Conservation (phyloP, 2,888 invertebrate species). For the Eremobia ochroleuca region DNA sequence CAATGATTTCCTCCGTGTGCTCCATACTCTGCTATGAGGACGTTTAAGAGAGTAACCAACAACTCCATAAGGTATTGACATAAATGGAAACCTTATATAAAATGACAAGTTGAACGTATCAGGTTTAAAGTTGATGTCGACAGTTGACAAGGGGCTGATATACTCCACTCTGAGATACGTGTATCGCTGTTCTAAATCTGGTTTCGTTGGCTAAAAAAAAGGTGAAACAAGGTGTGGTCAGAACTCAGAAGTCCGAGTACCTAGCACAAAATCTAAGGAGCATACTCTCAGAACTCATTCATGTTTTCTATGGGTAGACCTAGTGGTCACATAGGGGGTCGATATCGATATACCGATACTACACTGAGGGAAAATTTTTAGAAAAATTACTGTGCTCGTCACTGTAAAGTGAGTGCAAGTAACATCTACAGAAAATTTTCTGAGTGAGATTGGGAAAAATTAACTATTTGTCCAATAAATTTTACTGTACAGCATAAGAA, state of each 20-base stretch:
- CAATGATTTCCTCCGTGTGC: constrained; percentile 16
- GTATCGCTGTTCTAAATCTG: constrained; percentile 53
- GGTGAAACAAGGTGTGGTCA: neutral
- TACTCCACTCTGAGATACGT: constrained; percentile 71
- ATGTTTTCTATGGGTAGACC: too few species aligned
- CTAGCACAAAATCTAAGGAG: neutral
- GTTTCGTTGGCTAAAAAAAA: constrained; percentile 53
- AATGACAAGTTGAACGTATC: constrained; percentile 62
- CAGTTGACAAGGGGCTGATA: constrained; percentile 65
- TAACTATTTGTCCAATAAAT: too few species aligned
- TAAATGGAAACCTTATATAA: constrained; percentile 71
- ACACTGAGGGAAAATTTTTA: too few species aligned
- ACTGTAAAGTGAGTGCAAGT: too few species aligned
- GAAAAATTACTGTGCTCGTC: too few species aligned
- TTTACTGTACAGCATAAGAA: too few species aligned
- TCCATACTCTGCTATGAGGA: constrained; percentile 21
- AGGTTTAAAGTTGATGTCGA: constrained; percentile 66
- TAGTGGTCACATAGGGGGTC: too few species aligned
- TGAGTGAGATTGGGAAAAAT: too few species aligned
- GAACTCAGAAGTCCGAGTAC: neutral
- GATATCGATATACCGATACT: too few species aligned
- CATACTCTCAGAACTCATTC: too few species aligned
- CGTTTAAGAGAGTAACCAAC: constrained; percentile 69
- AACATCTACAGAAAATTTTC: too few species aligned
- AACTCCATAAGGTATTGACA: constrained; percentile 68